Conservation (phyloP, 2,797 vertebrate species). For the Anas capensis region DNA sequence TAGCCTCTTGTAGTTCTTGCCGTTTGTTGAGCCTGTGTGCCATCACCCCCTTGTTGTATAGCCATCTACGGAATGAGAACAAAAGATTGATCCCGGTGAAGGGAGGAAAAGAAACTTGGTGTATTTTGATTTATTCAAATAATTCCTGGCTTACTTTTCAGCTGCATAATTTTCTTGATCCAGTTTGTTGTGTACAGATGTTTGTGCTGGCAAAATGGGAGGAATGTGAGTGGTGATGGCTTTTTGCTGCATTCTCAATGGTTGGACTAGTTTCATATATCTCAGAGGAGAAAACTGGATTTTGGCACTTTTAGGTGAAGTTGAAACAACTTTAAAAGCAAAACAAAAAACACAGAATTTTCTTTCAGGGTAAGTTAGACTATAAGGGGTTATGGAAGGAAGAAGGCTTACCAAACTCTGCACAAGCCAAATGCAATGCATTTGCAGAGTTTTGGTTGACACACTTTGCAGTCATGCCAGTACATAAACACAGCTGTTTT, state of each 20-base stretch:
- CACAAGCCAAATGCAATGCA: neutral
- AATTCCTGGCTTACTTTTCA: constrained; percentile 21
- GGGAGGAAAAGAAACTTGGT: neutral
- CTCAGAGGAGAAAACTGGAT: neutral
- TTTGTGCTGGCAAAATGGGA: neutral
- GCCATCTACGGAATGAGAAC: neutral
- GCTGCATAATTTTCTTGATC: neutral
- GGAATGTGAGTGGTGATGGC: neutral
- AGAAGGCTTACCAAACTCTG: neutral
- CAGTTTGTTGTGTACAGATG: neutral
- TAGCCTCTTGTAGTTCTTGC: neutral
- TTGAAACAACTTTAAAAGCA: neutral
- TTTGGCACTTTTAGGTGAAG: neutral
- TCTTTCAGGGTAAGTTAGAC: neutral
- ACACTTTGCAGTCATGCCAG: neutral
- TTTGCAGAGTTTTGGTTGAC: neutral
- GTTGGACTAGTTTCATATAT: neutral
- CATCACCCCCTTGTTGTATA: neutral
- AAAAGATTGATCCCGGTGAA: neutral
- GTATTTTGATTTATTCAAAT: neutral
- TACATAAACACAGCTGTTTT: constrained; percentile 63
- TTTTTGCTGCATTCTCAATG: neutral
- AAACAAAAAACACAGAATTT: neutral
- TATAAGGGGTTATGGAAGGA: neutral
- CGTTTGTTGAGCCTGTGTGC: neutral